phyloP scores from a whole-genome alignment of 2,888 invertebrate species.

The Xestia rhomboidea region DNA sequence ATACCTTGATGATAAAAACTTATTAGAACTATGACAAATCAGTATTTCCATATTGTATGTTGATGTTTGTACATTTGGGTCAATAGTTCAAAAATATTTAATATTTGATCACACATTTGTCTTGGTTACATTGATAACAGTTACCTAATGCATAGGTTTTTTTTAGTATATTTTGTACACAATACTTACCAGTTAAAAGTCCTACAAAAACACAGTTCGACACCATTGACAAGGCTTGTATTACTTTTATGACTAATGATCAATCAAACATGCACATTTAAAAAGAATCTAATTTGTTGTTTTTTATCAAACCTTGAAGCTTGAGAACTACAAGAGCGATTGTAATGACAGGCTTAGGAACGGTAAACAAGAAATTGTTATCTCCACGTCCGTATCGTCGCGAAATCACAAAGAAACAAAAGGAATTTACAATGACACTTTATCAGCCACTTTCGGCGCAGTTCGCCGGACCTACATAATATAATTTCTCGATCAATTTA shows the following conservation, averaged over 20 bases:
- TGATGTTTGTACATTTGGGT: conserved; percentile 13
- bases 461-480: conserved; percentile 75
- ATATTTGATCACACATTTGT: background rate
- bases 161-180: conserved; percentile 7
- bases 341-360: conserved; percentile 73
- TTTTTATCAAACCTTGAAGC: conserved; percentile 66
- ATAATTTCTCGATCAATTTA: conserved; percentile 75
- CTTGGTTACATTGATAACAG: conserved; percentile 12
- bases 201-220: conserved; percentile 86
- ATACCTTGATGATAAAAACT: conserved; percentile 25
- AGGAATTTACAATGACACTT: conserved; percentile 79
- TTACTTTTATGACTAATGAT: conserved; percentile 54
- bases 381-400: conserved; percentile 80
- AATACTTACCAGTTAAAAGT: conserved; percentile 80
- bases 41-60: conserved; percentile 20
- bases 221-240: conserved; percentile 80
- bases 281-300: conserved; percentile 50
- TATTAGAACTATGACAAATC: conserved; percentile 29
- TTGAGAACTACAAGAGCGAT: conserved; percentile 74
- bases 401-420: conserved; percentile 87
- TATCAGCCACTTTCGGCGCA: conserved; percentile 80
- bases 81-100: conserved; percentile 7
- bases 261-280: conserved; percentile 57
- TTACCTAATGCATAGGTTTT: conserved; percentile 35
- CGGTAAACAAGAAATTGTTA: conserved; percentile 85